These are phyloP conservation scores for Orthochromis indermauri DNA, from an alignment of 2,113 vertebrate genomes.

Conservation along the genomic window DNA sequence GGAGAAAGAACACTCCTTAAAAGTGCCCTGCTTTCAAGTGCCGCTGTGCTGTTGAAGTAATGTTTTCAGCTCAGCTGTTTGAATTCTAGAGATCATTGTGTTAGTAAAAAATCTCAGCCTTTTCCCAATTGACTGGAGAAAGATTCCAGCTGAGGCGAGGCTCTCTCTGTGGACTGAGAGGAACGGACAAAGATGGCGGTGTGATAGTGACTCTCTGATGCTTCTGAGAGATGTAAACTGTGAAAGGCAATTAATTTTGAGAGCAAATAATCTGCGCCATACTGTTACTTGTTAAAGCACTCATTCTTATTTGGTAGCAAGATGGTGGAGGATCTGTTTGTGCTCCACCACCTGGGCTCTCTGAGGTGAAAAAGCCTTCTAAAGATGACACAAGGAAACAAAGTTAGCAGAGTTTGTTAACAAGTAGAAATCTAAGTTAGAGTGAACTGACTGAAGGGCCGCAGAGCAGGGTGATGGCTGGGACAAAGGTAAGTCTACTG, in stretches of 20 bases:
- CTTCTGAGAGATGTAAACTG: neutral
- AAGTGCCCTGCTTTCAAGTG: neutral
- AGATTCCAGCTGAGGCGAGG: neutral
- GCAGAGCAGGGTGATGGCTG: neutral
- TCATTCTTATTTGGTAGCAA: neutral
- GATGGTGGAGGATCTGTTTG: neutral
- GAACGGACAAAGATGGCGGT: neutral
- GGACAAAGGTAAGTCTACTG: neutral
- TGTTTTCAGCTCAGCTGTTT: neutral
- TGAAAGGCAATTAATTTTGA: neutral
- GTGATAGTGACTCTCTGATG: neutral
- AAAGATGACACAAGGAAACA: neutral
- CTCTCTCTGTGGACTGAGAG: neutral
- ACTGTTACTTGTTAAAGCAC: fast-evolving
- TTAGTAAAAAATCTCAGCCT: neutral
- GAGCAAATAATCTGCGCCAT: neutral
- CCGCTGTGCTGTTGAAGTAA: neutral
- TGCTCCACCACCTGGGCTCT: neutral
- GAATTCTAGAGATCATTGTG: neutral
- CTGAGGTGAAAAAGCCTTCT: neutral
- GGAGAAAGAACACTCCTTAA: neutral
- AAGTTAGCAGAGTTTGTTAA: neutral
- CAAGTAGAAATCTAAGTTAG: neutral
- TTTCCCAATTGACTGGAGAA: neutral
- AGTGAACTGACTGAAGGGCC: neutral